phyloP scores from a whole-genome alignment of 2,113 vertebrate species.

The Hepsetus odoe region DNA sequence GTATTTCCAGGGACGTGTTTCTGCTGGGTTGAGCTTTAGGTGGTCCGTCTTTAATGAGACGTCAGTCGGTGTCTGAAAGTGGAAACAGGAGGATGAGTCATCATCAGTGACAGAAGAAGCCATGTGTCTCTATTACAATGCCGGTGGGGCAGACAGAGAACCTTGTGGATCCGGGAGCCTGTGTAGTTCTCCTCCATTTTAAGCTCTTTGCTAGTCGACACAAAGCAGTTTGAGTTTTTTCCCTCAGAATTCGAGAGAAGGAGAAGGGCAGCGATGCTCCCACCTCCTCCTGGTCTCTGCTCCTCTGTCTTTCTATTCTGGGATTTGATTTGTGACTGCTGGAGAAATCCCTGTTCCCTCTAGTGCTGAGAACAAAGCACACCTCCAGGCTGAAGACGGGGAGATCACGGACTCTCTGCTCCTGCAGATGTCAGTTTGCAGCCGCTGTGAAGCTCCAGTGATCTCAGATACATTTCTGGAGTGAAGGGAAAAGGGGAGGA shows the following conservation, averaged over 20 bases:
- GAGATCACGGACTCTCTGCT: constrained; percentile 43
- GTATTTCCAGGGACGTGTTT: too few relatives aligned
- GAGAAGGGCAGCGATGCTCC: background rate
- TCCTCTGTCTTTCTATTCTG: constrained; percentile 3
- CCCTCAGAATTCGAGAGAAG: too few relatives aligned
- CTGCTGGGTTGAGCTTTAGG: too few relatives aligned
- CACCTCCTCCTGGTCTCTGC: background rate
- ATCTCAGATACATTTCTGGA: constrained; percentile 14
- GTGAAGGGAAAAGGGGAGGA: constrained; percentile 7
- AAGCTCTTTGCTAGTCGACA: too few relatives aligned
- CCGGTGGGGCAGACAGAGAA: too few relatives aligned
- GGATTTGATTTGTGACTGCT: constrained; percentile 52
- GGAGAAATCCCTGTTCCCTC: constrained; percentile 31
- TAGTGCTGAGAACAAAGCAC: constrained; percentile 8
- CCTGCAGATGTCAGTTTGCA: constrained; percentile 28
- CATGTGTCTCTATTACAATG: too few relatives aligned
- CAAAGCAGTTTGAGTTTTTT: background rate
- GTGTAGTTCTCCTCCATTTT: too few relatives aligned
- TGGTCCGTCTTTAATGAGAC: too few relatives aligned
- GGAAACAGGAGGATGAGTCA: too few relatives aligned
- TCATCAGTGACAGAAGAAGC: too few relatives aligned
- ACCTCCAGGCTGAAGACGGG: constrained; percentile 39
- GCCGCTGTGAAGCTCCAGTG: constrained; percentile 7
- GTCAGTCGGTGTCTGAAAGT: too few relatives aligned
- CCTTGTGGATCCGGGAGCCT: too few relatives aligned